phyloP scores from a whole-genome alignment of 2,113 vertebrate species.

The Colinus virginianus region DNA sequence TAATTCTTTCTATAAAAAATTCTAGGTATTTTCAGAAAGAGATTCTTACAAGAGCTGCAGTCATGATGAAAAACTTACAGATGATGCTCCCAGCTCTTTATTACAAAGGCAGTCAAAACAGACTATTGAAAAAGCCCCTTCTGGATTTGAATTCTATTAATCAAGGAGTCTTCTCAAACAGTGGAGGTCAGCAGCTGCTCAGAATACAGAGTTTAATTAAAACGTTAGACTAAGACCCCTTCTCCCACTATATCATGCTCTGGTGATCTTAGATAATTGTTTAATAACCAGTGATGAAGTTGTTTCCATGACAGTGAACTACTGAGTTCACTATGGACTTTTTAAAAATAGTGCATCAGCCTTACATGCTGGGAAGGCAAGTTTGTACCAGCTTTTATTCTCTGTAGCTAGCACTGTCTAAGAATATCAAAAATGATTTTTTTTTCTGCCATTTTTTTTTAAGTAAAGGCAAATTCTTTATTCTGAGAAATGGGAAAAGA shows the following conservation, averaged over 20 bases:
- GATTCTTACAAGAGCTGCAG: neutral
- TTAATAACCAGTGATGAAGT: neutral
- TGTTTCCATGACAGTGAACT: neutral
- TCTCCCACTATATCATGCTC: neutral
- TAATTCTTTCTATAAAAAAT: neutral
- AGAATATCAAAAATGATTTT: neutral
- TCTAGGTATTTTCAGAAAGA: neutral
- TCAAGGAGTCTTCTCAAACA: neutral
- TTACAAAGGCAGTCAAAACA: neutral
- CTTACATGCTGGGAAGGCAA: neutral
- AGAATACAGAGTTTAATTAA: neutral
- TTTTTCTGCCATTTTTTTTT: neutral
- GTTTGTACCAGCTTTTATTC: neutral
- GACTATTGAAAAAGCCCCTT: neutral
- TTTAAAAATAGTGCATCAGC: neutral
- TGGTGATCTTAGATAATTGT: neutral
- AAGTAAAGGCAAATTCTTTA: neutral
- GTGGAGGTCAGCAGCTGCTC: neutral
- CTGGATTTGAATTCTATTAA: neutral
- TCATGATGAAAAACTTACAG: neutral
- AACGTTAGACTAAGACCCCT: neutral
- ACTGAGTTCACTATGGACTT: neutral
- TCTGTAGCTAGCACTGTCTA: neutral
- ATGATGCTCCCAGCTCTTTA: neutral
- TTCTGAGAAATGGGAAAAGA: neutral